Evolutionary conservation across 2,797 vertebrate genomes (phyloP), one percentile per base, ranked within the genome.

Genomic region (Mus spretus): DNA sequence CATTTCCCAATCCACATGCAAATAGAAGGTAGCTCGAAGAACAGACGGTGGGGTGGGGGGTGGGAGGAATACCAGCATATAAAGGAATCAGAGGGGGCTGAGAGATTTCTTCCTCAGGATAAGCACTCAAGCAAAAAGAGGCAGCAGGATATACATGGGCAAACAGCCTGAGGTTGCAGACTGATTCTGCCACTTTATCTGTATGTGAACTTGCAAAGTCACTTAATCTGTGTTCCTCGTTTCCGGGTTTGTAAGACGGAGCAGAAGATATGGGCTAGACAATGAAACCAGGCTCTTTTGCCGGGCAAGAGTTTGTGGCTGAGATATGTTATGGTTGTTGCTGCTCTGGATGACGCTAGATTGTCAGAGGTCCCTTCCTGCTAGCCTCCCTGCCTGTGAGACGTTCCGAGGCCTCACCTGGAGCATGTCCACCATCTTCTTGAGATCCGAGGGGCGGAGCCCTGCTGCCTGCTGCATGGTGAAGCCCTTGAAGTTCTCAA

Each of bases 361-460:
- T 1, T 14, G 67, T 63, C 10, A 9, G n/a, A 12, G 77, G 65
- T 50, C 9, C 40, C 34, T 44, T 37, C 31, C 22, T 31, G 53
- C 7, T 20, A 9, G 53, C 80, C 12, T 65, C 34, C 13, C 13
- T 0, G 9, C 63, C 44, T 12, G 4, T 13, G 19, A 34, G n/a
- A 75, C 22, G 44, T 31, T 1, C 14, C 59, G 1, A 10, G 20
- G 20, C 6, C 98, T 98, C 97, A 99, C 99, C 99, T 99, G 99
- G 92, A 99, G 98, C 99, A 99, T 99, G 98, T 99, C 99, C 98
- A 99, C 99, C 99, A 99, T 99, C 98, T 99, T 99, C 98, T 99
- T 99, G 91, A 99, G 99, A 97, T 99, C 99, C 0, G 99, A 98
- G 7, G 99, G 98, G 94, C 99, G 99, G 75, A 99, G 99, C 50